These are phyloP conservation scores for Temnothorax unifasciatus DNA, from an alignment of 2,888 invertebrate genomes.

Conservation along the genomic window DNA sequence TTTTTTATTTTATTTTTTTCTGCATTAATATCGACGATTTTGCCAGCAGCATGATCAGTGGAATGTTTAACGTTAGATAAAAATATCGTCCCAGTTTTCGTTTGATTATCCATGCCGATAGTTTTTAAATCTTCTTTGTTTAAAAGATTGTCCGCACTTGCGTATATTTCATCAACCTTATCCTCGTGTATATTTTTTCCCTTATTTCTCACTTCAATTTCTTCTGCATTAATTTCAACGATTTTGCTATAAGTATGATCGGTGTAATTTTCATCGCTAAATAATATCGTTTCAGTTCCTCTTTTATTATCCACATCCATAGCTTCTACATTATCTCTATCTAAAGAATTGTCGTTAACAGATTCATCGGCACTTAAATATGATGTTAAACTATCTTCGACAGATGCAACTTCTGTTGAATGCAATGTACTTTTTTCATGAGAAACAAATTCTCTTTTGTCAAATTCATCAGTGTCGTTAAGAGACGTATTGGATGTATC, in stretches of 20 bases:
- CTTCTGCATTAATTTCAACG: not conserved
- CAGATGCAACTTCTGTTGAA: not conserved
- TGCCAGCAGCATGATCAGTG: not conserved
- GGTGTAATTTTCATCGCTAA: not conserved
- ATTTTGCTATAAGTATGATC: not conserved
- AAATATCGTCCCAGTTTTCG: not conserved
- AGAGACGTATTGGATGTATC: not conserved
- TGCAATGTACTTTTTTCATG: not conserved
- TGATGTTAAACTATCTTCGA: not conserved
- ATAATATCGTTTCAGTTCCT: not conserved
- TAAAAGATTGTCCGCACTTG: not conserved
- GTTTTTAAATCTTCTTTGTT: not conserved
- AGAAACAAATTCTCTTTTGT: not conserved
- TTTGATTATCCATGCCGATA: not conserved
- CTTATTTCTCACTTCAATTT: constrained; percentile 27
- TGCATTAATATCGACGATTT: not conserved
- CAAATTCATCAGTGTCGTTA: not conserved
- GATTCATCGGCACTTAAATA: not conserved
- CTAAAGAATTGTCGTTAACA: not conserved
- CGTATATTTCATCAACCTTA: not conserved
- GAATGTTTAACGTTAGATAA: not conserved
- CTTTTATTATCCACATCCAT: not conserved
- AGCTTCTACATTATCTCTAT: not conserved
- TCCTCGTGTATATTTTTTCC: not conserved
- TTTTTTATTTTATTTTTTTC: constrained; percentile 23